Percentiles rank a stretch among this genome's conserved stretches.
phyloP scores from a whole-genome alignment of 2,888 invertebrate genomes.

The Eledone cirrhosa region DNA sequence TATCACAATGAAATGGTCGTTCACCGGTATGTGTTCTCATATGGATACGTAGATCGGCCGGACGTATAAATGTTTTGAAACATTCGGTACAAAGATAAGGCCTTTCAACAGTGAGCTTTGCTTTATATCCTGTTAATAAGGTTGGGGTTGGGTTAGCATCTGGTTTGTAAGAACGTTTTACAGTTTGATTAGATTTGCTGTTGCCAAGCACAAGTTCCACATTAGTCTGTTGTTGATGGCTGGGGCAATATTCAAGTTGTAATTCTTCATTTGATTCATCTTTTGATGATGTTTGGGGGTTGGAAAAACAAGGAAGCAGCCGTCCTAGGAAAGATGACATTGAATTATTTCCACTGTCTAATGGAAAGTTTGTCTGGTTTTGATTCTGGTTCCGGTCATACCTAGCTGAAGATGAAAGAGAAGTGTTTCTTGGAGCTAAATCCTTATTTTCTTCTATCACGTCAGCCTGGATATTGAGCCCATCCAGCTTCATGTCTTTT shows the following conservation, averaged over 20 bases:
- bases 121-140: not conserved
- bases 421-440: too few relatives aligned
- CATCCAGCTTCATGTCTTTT: too few relatives aligned
- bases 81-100: conserved; percentile 8
- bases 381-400: too few relatives aligned
- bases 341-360: too few relatives aligned
- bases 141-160: not conserved
- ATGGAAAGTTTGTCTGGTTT: too few relatives aligned
- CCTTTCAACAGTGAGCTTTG: not conserved
- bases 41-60: not conserved
- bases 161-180: not conserved
- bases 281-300: not conserved
- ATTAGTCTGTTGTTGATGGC: too few relatives aligned
- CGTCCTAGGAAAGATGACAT: not conserved
- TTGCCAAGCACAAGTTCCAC: not conserved
- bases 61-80: conserved; percentile 16
- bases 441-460: too few relatives aligned
- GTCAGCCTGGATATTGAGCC: too few relatives aligned
- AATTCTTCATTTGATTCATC: not conserved
- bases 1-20: conserved; percentile 38
- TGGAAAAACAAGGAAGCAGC: not conserved
- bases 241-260: too few relatives aligned
- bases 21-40: conserved; percentile 10
- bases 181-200: not conserved
- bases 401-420: too few relatives aligned